phyloP scores from a whole-genome alignment of 2,797 vertebrate genomes.

The Garrulus glandarius region DNA sequence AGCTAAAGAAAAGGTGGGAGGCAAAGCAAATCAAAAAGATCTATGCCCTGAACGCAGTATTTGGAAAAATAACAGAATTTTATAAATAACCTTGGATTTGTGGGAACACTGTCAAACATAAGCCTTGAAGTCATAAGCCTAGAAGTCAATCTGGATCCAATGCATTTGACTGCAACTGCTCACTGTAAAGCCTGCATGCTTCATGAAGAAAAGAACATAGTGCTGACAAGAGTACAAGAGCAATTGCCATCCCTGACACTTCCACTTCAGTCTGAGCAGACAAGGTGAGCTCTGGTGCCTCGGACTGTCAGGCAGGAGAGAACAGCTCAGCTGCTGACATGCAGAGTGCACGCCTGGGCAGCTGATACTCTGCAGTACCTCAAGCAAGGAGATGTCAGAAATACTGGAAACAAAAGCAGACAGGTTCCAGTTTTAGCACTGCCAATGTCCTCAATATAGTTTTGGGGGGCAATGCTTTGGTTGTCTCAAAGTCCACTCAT shows the following conservation, averaged over 20 bases:
- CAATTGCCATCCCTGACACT: neutral
- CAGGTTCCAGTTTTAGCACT: neutral
- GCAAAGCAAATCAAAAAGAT: neutral
- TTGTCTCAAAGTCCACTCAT: neutral
- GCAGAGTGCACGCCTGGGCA: neutral
- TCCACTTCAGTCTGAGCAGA: neutral
- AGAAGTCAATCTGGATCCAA: neutral
- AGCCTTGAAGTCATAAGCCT: neutral
- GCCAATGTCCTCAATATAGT: rapidly evolving
- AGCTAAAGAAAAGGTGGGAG: neutral
- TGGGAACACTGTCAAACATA: neutral
- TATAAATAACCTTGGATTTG: neutral
- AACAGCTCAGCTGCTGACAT: neutral
- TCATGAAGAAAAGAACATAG: neutral
- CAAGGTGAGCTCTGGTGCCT: neutral
- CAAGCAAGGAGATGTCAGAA: neutral
- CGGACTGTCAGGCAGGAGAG: neutral
- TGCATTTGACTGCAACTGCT: neutral
- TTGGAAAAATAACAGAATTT: neutral
- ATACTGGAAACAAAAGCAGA: neutral
- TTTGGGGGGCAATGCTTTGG: neutral
- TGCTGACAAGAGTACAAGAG: neutral
- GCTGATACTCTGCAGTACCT: neutral
- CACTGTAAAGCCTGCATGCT: neutral
- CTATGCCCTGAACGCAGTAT: neutral